Evolutionary conservation across 2,888 invertebrate genomes (phyloP), one percentile per base, ranked within the genome.

Genomic region (Lasius fuliginosus): DNA sequence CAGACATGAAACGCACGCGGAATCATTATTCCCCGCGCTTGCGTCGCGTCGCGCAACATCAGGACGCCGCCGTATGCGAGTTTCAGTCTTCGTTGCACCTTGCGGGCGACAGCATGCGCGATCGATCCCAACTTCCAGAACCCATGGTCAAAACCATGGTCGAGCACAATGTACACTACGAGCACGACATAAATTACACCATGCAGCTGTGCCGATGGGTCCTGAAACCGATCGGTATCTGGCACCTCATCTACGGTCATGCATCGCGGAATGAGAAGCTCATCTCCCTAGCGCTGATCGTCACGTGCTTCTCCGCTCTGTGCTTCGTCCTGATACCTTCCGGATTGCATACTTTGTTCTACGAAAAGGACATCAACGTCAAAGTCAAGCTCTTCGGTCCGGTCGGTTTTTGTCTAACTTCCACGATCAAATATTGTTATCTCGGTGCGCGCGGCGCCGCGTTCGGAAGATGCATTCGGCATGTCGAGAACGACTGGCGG

Each of bases 181-280:
- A 89, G 9, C 53, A 40, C 6, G 88, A 88, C 30, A 67, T 83
- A 64, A 49, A 6, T 0, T 84, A 90, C 81, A 90, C 90, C 12
- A 86, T 92, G 9, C 86, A 91, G 40, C 71, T 92, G 68, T 92
- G 90, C 46, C 91, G 91, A 5, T 92, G 92, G 88, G 83, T 92
- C 18, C 77, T 93, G 0, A 90, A 88, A 18, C 89, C 90, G 0
- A 85, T 93, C 15, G 93, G 93, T 12, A 88, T 91, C 40, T 92
- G 92, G 90, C 89, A 91, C 0, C 36, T 82, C 18, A 40, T 88
- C 5, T 82, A 83, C 42, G 62, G 36, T 18, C 65, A 53, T 5
- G 15, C 64, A 6, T 75, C 84, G 30, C 33, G 8, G 6, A 71
- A 8, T 5, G 76, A 84, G 9, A 71, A 30, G 4, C 30, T 82